Base-by-base conservation (phyloP, 1,140 invertebrate genomes). In the Sitobion miscanthi region DNA sequence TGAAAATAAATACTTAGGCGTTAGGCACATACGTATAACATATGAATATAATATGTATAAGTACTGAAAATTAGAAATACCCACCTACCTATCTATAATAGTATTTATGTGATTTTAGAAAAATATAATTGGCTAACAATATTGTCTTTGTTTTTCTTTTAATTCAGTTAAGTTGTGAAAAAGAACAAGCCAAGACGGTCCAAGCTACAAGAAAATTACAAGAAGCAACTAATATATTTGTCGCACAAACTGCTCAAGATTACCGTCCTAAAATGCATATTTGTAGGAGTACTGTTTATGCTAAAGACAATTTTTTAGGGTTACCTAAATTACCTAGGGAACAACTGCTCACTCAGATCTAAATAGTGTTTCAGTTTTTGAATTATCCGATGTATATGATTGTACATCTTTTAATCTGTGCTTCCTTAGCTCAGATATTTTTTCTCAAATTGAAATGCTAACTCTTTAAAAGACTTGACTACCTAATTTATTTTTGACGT, bases 261-360 rank as follows among this genome's bases (percentile, higher is more conserved):
- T 93, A 86, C 49, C 82, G 82, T 52, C 91, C 82, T 38, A 93
- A 38, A 38, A 57, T 86, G 20, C 91, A 93, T 85, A 85, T 93
- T 86, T 93, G 91, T 45, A 86, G 25, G 35, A 54, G n/a, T 54
- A 25, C 77, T 17, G 47, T 83, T 21, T 92, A 92, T 35, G 77
- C 49, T 21, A 93, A 93, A 86, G 91, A 93, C 23, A 93, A 85
- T n/a, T 93, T 45, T 93, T 57, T 93, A 47, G 35, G 49, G 42
- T 30, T 93, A 30, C 23, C 91, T 23, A 85, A 49, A 85, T 83
- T 92, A 49, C 82, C 91, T 42, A 93, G 49, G 38, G 77, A 93
- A 86, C 91, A 83, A 86, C 47, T 93, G 38, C 20, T 93, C 49
- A 42, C 91, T 21, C 91, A 93, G 49, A 93, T 93, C 49, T 93